Evolutionary conservation across 2,888 invertebrate genomes (phyloP), one percentile per base, ranked within the genome.

Genomic region (Ectobius pallidus): DNA sequence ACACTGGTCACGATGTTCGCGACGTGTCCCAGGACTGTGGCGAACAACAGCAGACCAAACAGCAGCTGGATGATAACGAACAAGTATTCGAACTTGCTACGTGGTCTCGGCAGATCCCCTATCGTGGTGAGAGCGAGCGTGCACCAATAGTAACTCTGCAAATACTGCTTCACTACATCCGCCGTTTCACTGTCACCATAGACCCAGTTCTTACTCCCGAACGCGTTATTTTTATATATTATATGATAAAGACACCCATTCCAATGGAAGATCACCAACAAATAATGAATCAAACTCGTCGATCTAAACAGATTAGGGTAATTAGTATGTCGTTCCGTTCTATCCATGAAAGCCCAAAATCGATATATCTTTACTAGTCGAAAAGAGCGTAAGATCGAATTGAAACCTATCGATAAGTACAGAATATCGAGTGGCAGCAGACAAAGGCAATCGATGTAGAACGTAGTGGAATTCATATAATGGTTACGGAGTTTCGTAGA

Each of bases 241-340:
- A 98, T 93, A 88, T 97, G 95, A 87, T 96, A 97, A 85, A 99
- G 89, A 87, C 98, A 99, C 82, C 97, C 97, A 86, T 99, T 99
- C 98, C 98, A 99, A 89, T 99, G 99, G 87, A 98, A 98, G 85
- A 98, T 95, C 86, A 97, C 97, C 86, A 97, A 88, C 82, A 97
- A 90, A 88, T 97, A 97, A 88, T 97, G 97, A 85, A 95, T 93
- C 84, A 95, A 89, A 85, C 94, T 94, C 80, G 93, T 92, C 80
- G 95, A 94, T 82, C 93, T 91, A 87, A 96, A 96, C 81, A 97
- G 89, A 87, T 99, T 99, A 77, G 98, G 98, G 87, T 97, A 99
- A 88, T 98, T 99, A 79, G 98, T 98, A 83, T 99, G 98, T 77
- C 98, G 90, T 85, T 99, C 99, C 73, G 97, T 98, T 79, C 97